These are phyloP conservation scores for Parapsyche elsis DNA, from an alignment of 1,140 invertebrate species.

Conservation along the genomic window DNA sequence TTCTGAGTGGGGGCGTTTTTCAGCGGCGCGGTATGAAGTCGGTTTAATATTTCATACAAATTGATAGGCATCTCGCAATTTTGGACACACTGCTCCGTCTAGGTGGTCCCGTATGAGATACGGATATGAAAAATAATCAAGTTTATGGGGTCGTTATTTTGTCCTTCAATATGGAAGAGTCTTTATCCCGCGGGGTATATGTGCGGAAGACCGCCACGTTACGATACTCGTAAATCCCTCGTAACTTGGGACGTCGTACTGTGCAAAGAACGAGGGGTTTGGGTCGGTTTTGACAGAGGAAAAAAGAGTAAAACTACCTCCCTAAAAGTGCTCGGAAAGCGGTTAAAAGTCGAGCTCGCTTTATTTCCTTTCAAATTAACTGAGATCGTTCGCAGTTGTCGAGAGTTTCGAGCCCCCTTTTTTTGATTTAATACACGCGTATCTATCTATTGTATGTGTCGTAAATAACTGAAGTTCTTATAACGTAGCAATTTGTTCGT, in stretches of 20 bases:
- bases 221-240: slow-evolving; percentile 23
- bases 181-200: slow-evolving; percentile 22
- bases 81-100: neutral
- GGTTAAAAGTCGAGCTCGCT: neutral
- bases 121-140: slow-evolving; percentile 30
- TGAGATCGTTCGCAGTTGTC: neutral
- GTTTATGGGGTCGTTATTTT: slow-evolving; percentile 25
- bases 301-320: too few relatives aligned
- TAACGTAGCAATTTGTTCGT: neutral
- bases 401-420: neutral
- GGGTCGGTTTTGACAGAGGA: too few relatives aligned
- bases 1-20: too few relatives aligned
- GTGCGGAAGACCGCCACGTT: slow-evolving; percentile 15
- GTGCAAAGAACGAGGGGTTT: neutral
- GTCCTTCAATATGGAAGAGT: slow-evolving; percentile 1
- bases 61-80: too few relatives aligned
- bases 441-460: too few relatives aligned
- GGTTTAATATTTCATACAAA: too few relatives aligned
- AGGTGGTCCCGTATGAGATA: neutral
- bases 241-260: neutral
- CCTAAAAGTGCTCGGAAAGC: too few relatives aligned
- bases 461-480: too few relatives aligned
- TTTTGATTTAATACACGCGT: too few relatives aligned
- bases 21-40: too few relatives aligned
- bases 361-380: slow-evolving; percentile 17